Evolutionary conservation across 1,140 invertebrate species (phyloP).

Genomic region (Microvelia longipes): DNA sequence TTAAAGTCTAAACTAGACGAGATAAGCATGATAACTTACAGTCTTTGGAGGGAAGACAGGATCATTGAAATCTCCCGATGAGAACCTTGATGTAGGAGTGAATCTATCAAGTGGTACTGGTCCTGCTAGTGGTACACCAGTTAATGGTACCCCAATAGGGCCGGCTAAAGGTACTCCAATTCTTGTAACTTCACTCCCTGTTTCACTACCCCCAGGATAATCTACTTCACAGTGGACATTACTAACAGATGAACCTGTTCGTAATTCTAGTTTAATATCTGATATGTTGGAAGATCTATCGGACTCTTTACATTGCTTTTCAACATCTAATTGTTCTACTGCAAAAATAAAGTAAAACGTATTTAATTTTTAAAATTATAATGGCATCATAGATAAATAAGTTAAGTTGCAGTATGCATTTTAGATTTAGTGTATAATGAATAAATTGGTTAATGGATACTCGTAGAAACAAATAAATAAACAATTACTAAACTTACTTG

Average conservation of each 20-base stretch:
- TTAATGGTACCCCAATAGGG: conserved; percentile 28
- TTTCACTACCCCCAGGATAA: conserved; percentile 31
- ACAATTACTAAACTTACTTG: not conserved
- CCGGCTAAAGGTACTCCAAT: conserved; percentile 39
- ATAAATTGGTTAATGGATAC: too few species aligned
- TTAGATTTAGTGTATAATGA: too few species aligned
- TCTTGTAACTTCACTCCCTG: conserved; percentile 34
- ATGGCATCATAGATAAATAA: too few species aligned
- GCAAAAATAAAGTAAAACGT: conserved; percentile 4
- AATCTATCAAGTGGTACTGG: conserved; percentile 45
- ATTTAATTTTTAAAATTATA: too few species aligned
- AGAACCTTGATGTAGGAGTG: conserved; percentile 54
- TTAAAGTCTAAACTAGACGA: too few species aligned
- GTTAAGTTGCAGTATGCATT: too few species aligned
- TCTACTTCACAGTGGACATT: conserved; percentile 31
- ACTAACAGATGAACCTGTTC: conserved; percentile 63
- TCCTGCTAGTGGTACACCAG: conserved; percentile 45
- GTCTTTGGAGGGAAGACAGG: conserved; percentile 56
- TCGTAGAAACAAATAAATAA: too few species aligned
- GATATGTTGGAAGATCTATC: conserved; percentile 80
- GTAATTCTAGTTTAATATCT: conserved; percentile 72
- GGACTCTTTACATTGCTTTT: conserved; percentile 68
- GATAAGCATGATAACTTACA: conserved; percentile 20
- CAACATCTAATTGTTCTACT: conserved; percentile 41
- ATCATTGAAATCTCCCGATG: conserved; percentile 65